Base-by-base conservation (phyloP, 2,797 vertebrate genomes). In the Cuniculus paca region DNA sequence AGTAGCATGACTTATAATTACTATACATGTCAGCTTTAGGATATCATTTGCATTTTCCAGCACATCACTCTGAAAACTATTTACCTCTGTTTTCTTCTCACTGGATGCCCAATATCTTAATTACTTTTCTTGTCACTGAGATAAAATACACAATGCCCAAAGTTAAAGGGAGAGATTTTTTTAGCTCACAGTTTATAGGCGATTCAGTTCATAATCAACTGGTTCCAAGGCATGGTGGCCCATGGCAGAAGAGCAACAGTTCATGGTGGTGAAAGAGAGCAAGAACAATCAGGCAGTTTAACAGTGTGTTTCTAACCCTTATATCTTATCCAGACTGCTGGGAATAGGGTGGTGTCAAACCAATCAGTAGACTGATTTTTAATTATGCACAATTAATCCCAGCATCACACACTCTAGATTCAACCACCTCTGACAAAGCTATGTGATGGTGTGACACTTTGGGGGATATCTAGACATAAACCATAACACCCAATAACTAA, bases 11-110 rank as follows among this genome's bases (percentile, higher is more conserved):
- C 39, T 80, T 94, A 36, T 85, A 78, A 88, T 94, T 94, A 86
- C 22, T 11, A 7, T 85, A 36, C 2, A 3, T 60, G 65, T 42
- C 24, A 82, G 42, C 39, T 94, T 31, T 78, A 60, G n/a, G 22
- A 54, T 45, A 63, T 88, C 68, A 63, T 90, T 84, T 94, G 42
- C 77, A 36, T 63, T 92, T 96, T 96, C 96, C 19, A 79, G 12
- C 20, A 54, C 48, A 89, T 87, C 63, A 54, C 13, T 90, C 50
- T 56, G 50, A 94, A 94, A 96, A 56, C 17, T 79, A 22, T 81
- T 95, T 92, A 54, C 4, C 14, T 86, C 10, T 54, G 22, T 83
- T 95, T 93, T 28, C 26, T 92, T 78, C 70, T 90, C n/a, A 77
- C 3, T 17, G 56, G 68, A 85, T 87, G 9, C 31, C 65, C 28